Evolutionary conservation across 2,797 vertebrate species (phyloP).

Genomic region (Acrocephalus scirpaceus): DNA sequence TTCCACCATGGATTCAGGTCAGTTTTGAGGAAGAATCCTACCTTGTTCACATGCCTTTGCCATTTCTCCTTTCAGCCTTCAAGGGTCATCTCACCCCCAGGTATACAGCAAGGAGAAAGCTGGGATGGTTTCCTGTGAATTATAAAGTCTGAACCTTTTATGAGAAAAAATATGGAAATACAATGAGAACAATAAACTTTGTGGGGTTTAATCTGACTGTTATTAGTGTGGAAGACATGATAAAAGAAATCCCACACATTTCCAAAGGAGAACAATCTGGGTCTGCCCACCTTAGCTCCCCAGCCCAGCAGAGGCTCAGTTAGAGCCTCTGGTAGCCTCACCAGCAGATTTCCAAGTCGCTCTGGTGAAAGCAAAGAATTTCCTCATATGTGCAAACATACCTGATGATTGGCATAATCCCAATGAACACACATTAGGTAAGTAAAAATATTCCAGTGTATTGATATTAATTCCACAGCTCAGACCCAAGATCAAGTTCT

Average conservation of each 20-base stretch:
- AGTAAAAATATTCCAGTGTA: conserved; percentile 52
- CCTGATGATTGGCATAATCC: conserved; percentile 47
- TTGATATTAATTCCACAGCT: conserved; percentile 59
- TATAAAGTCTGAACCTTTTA: not conserved
- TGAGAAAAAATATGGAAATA: not conserved
- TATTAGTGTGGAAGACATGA: not conserved
- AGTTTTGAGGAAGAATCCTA: not conserved
- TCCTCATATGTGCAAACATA: conserved; percentile 52
- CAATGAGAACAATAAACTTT: not conserved
- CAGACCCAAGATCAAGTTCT: conserved; percentile 47
- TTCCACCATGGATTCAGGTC: not conserved
- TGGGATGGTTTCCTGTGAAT: not conserved
- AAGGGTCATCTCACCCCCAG: not conserved
- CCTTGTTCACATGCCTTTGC: not conserved
- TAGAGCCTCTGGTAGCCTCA: not conserved
- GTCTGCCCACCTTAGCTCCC: not conserved
- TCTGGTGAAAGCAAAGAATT: conserved; percentile 34
- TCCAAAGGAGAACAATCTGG: not conserved
- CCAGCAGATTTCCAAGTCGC: conserved; percentile 20
- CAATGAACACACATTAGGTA: conserved; percentile 59
- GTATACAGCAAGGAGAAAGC: not conserved
- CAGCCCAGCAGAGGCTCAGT: not conserved
- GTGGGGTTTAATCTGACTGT: not conserved
- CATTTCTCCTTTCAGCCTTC: not conserved
- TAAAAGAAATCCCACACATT: not conserved